Evolutionary conservation across 2,797 vertebrate genomes (phyloP).

Genomic region (Lacerta viridis): DNA sequence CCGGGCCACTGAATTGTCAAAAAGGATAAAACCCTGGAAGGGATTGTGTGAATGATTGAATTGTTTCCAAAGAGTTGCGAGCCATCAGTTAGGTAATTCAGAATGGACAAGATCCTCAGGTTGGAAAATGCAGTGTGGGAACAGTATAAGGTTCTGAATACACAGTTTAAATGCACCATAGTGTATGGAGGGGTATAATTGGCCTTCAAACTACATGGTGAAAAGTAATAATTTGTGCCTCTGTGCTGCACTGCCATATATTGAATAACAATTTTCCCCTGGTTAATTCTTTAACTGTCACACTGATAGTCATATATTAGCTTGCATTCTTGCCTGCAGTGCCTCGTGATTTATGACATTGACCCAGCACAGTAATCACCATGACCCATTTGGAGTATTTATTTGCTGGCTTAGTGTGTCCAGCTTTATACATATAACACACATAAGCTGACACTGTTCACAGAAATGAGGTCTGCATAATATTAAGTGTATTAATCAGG

Average conservation of each 20-base stretch:
- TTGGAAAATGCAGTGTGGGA: neutral
- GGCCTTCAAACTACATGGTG: neutral
- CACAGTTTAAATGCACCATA: neutral
- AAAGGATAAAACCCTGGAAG: neutral
- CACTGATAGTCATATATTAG: slow-evolving; percentile 3
- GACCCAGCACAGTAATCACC: neutral
- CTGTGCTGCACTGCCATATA: neutral
- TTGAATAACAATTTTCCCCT: neutral
- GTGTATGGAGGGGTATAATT: neutral
- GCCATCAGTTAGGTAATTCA: neutral
- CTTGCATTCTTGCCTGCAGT: neutral
- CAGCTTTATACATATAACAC: neutral
- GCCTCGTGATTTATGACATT: neutral
- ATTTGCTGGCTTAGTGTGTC: slow-evolving; percentile 2
- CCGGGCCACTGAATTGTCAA: too few species aligned
- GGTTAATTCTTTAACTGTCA: slow-evolving; percentile 8
- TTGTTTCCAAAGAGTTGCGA: neutral
- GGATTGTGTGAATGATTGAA: neutral
- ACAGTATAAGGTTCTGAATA: neutral
- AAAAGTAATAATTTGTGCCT: neutral
- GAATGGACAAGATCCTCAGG: neutral
- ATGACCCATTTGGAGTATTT: neutral
- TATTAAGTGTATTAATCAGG: neutral
- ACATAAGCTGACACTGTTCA: neutral
- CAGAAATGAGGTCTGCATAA: neutral